Evolutionary conservation across 2,888 invertebrate genomes (phyloP), one percentile per base, ranked within the genome.

Genomic region (Meiosimyza platycephala): DNA sequence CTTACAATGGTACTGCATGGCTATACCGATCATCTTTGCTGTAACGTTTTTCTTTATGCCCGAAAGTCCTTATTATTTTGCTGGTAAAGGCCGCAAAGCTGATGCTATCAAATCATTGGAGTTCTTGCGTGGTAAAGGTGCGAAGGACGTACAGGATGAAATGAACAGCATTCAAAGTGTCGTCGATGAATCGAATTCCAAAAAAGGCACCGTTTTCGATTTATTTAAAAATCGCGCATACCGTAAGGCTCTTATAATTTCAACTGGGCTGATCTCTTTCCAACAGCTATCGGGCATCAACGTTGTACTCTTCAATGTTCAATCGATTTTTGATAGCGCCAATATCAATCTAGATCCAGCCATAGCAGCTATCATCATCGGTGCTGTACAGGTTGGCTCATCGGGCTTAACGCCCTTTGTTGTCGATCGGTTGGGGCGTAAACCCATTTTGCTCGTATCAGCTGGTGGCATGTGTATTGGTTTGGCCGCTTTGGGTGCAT

Each of bases 251-350:
- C 90, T 95, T 81, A 90, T 94, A 77, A 90, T 93, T 68, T 93
- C 93, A 0, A 91, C 92, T 77, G 91, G 92, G 5, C 89, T 96
- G 74, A 93, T 94, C 67, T 88, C 91, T 78, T 93, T 95, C 87
- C 97, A 97, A 84, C 97, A 97, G 86, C 88, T 95, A 76, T 92
- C 92, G 1, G 95, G 95, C 1, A 93, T 95, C 82, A 95, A 94
- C 85, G 93, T 94, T 0, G 92, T 95, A 1, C 89, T 95, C 3
- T 94, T 94, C 85, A 95, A 94, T 85, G 92, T 93, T 79, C 91
- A 93, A 77, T 88, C 87, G 52, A 94, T 95, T 80, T 95, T 95
- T 82, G 83, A 87, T 1, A 90, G 90, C 1, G 92, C 96, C 1
- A 91, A 91, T 4, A 90, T 91, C 0, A 82, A 87, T 0, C 80